Evolutionary conservation across 2,113 vertebrate species (phyloP), one percentile per base, ranked within the genome.

Genomic region (Probosciger aterrimus): DNA sequence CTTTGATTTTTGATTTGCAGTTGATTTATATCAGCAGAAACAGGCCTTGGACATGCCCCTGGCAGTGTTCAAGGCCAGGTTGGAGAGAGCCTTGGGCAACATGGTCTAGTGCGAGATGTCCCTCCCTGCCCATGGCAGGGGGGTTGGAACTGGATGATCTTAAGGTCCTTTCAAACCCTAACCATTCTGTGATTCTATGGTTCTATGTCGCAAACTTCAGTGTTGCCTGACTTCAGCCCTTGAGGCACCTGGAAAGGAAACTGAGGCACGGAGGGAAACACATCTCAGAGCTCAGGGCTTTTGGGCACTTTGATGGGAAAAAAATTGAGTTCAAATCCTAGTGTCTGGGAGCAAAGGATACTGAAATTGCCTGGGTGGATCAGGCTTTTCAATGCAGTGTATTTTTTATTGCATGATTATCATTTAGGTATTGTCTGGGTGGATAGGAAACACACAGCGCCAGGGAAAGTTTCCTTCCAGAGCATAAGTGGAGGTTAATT

Each of bases 261-360:
- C 39, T 47, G 91, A 93, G 89, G 77, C 92, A 86, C 23, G 2
- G 60, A 33, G 13, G 3, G 39, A 84, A 14, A 16, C 43, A 44
- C 0, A 0, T 49, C 57, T 74, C 10, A 4, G 24, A 46, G 6
- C 25, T 77, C 31, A 33, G 49, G 9, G n/a, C 2, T 62, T 83
- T 76, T 9, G 73, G 13, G 23, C 22, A 4, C 17, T 75, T 18
- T 35, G 52, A 18, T 64, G 37, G 44, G 17, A 46, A 49, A 71
- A 67, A 68, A 59, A 30, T 2, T 2, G 15, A 22, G 16, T 60
- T 82, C 5, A 10, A n/a, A 82, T 11, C n/a, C 28, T 75, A n/a
- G 8, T 18, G 4, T 37, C 35, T 53, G 35, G 0, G 2, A 46
- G 47, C 17, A 64, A 82, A 41, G 17, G 14, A 5, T 14, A 50